Evolutionary conservation across 23 tunicate genomes (phyloP).

Genomic region (Botrylloides violaceus): DNA sequence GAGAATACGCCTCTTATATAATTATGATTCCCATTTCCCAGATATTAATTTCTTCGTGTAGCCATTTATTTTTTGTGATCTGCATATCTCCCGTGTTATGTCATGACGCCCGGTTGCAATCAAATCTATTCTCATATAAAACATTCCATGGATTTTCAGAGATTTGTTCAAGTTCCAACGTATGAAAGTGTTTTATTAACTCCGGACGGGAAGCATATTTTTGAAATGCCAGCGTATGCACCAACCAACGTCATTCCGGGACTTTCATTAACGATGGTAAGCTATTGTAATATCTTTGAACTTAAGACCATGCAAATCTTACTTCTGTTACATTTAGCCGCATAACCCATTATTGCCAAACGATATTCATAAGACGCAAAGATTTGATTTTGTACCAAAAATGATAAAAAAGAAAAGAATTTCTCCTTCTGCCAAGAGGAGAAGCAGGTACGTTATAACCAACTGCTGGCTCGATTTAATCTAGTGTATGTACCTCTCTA

Average conservation of each 20-base stretch:
- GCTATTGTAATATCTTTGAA: not conserved
- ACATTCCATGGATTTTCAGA: no score
- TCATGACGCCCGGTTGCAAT: no score
- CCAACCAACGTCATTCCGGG: not conserved
- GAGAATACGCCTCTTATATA: no score
- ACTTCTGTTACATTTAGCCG: no score
- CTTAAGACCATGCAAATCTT: no score
- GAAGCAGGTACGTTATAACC: not conserved
- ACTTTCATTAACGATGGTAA: not conserved
- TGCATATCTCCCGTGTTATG: no score
- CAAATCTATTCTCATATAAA: no score
- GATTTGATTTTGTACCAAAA: not conserved
- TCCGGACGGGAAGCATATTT: not conserved
- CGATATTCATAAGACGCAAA: not conserved
- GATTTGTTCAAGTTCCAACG: not conserved
- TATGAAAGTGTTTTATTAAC: not conserved
- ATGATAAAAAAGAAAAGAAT: not conserved
- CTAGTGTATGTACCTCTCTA: no score
- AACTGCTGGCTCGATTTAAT: no score
- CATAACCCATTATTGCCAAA: not conserved
- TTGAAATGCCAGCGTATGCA: not conserved
- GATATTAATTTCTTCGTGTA: no score
- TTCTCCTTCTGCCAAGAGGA: not conserved
- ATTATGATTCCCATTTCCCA: no score
- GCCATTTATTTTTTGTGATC: no score